A percentile compares a stretch with the other conserved stretches of the same genome.
These are phyloP conservation scores for Dunckerocampus dactyliophorus DNA, from an alignment of 2,113 vertebrate species.

Conservation along the genomic window DNA sequence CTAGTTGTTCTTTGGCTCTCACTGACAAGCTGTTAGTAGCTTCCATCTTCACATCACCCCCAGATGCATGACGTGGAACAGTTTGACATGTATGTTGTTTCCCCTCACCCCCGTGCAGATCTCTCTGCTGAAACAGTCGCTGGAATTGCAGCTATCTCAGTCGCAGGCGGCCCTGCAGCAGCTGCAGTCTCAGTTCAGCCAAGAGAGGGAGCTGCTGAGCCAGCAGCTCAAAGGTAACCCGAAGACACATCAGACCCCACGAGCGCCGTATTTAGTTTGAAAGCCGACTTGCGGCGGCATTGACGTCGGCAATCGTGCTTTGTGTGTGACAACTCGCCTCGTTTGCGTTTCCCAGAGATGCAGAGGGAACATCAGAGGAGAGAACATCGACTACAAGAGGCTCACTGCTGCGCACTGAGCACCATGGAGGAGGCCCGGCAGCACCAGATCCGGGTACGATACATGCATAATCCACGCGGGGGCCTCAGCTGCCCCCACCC, in stretches of 20 bases:
- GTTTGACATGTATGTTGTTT: background rate
- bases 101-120: slow-evolving; percentile 72
- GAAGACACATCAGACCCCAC: background rate
- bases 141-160: slow-evolving; percentile 95
- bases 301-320: too few relatives aligned
- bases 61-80: background rate
- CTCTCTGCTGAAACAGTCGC: slow-evolving; percentile 93
- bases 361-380: slow-evolving; percentile 89
- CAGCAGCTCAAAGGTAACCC: slow-evolving; percentile 83
- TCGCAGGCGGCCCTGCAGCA: slow-evolving; percentile 93
- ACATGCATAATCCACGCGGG: background rate
- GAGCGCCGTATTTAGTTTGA: background rate
- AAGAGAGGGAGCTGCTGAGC: slow-evolving; percentile 89
- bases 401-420: slow-evolving; percentile 89
- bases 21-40: slow-evolving; percentile 23
- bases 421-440: slow-evolving; percentile 91
- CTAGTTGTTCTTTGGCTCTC: slow-evolving; percentile 1
- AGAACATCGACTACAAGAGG: slow-evolving; percentile 88
- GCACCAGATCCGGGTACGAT: slow-evolving; percentile 83
- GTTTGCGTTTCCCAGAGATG: slow-evolving; percentile 68
- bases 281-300: background rate
- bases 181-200: slow-evolving; percentile 91
- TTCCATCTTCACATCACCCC: background rate
- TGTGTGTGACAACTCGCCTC: background rate
- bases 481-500: too few relatives aligned